A percentile compares a stretch with the other conserved stretches of the same genome.
Evolutionary conservation across 2,888 invertebrate genomes (phyloP).

Genomic region (Parnassius mnemosyne): DNA sequence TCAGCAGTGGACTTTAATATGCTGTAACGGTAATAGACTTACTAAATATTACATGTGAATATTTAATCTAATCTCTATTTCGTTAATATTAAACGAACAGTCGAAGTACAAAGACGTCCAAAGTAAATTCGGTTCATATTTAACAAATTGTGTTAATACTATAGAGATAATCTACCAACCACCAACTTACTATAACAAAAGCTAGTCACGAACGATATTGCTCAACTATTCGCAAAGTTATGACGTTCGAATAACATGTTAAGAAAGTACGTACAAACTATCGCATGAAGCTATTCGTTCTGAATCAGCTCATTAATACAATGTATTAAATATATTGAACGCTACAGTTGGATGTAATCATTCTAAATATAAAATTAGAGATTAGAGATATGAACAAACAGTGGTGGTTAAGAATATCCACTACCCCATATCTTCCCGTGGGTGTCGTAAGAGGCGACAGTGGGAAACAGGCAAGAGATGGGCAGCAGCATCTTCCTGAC

Average conservation of each 20-base stretch:
- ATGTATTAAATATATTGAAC: slow-evolving; percentile 23
- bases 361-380: background rate
- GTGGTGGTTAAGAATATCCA: no score
- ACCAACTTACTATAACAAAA: slow-evolving; percentile 22
- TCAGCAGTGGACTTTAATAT: no score
- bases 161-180: slow-evolving; percentile 18
- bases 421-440: no score
- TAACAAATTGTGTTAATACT: slow-evolving; percentile 24
- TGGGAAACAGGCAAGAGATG: no score
- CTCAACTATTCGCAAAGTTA: slow-evolving; percentile 17
- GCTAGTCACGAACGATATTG: slow-evolving; percentile 25
- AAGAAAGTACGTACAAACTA: slow-evolving; percentile 26
- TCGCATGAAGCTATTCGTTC: slow-evolving; percentile 16
- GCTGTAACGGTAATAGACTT: no score
- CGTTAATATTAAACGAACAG: background rate
- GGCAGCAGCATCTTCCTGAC: no score
- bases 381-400: no score
- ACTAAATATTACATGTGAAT: no score
- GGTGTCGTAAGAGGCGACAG: no score
- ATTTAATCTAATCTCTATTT: background rate
- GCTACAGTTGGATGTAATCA: slow-evolving; percentile 9
- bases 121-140: slow-evolving; percentile 13
- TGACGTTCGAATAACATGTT: slow-evolving; percentile 18
- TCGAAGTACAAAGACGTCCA: background rate
- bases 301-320: slow-evolving; percentile 16